Base-by-base conservation (phyloP, 2,113 vertebrate genomes). In the Ptilorrhoa leucosticta region DNA sequence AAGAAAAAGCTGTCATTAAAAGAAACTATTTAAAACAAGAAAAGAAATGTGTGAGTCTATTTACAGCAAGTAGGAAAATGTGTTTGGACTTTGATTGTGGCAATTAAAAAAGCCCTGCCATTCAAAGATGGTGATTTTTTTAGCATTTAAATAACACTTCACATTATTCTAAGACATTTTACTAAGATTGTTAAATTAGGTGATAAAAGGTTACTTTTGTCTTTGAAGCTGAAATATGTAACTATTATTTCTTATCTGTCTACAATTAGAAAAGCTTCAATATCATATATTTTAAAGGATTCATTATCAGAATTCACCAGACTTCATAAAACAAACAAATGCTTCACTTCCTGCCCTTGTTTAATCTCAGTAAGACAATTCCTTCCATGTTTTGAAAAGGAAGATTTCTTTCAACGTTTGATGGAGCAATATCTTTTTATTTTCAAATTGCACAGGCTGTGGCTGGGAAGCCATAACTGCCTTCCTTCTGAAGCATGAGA, bases 141-240 rank as follows among this genome's bases (percentile, higher is more conserved):
- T n/a, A 96, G 95, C 96, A 92, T 96, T 97, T 95, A 96, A 98
- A 96, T 89, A 97, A 85, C 82, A 86, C 90, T 97, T 96, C 77
- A 70, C 70, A 88, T 97, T 98, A 71, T 94, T 91, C 90, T 76
- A 94, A 95, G 92, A 89, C 88, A 85, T 97, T 96, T 96, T 71
- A 66, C 81, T 69, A 63, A 90, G 89, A 84, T 78, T 90, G 87
- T 92, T 97, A 97, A 97, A 97, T 96, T 96, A 95, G 63, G 90
- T 96, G 96, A 97, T 97, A 96, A 98, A 97, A 97, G 96, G 97
- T 97, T 97, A 97, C 86, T 96, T 97, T 97, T 98, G 95, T 94
- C 94, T 96, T 92, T 96, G 93, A 97, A 94, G 90, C 68, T 98
- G 96, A 97, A 98, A 97, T 95, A 94, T 76, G 60, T 96, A 96